These are phyloP conservation scores for Galerucella calmariensis DNA, from an alignment of 2,888 invertebrate species.

Conservation along the genomic window DNA sequence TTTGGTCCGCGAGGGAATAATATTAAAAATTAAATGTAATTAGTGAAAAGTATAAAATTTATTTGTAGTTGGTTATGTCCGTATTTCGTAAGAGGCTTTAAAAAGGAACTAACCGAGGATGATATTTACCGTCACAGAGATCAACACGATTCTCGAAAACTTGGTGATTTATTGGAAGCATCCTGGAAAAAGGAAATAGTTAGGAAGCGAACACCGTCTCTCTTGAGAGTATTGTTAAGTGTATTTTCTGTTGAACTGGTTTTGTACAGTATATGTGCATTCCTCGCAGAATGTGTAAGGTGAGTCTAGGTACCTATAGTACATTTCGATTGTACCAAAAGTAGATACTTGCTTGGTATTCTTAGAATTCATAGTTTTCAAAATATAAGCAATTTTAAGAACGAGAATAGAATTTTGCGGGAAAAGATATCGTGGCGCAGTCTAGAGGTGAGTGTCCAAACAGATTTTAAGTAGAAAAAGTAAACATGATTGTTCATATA, in stretches of 20 bases:
- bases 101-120: constrained; percentile 64
- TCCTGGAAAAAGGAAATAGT: constrained; percentile 53
- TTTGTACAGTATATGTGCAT: not conserved
- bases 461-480: too few species aligned
- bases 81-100: constrained; percentile 65
- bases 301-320: not conserved
- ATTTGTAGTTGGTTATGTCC: constrained; percentile 66
- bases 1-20: too few species aligned
- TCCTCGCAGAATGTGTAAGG: constrained; percentile 7
- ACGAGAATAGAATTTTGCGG: too few species aligned
- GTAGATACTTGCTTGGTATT: not conserved
- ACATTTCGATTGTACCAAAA: not conserved
- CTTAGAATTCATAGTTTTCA: not conserved
- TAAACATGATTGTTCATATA: too few species aligned
- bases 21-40: too few species aligned
- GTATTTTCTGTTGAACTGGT: constrained; percentile 49
- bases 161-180: constrained; percentile 63
- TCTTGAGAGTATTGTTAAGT: constrained; percentile 51
- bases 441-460: too few species aligned
- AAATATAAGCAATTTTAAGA: not conserved
- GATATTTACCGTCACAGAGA: constrained; percentile 66
- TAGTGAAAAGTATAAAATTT: not conserved
- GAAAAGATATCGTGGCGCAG: too few species aligned
- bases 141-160: constrained; percentile 61
- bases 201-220: constrained; percentile 48